These are phyloP conservation scores for zebrafish (Danio rerio) DNA, from an alignment of 2,113 vertebrate genomes.

Conservation along the genomic window DNA sequence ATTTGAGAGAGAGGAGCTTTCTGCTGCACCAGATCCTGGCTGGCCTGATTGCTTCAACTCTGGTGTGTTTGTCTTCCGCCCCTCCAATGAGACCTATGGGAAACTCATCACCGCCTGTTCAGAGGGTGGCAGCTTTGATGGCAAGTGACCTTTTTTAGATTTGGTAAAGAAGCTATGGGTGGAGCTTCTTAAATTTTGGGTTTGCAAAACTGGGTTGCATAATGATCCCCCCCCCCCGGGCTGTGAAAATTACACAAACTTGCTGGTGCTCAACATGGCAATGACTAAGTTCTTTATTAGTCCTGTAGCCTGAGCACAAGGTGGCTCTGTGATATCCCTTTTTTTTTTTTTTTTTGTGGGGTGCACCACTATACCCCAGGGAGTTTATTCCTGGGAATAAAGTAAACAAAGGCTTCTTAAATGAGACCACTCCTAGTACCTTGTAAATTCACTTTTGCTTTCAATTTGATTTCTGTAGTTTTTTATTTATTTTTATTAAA, in stretches of 20 bases:
- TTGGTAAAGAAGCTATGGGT: not conserved
- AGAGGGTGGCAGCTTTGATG: slow-evolving; percentile 95
- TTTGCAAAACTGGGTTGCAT: not conserved
- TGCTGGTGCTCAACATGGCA: not conserved
- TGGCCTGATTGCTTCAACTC: slow-evolving; percentile 99
- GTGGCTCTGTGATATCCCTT: slow-evolving; percentile 6
- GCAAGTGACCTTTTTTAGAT: slow-evolving; percentile 70
- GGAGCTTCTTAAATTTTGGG: not conserved
- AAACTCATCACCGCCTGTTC: slow-evolving; percentile 83
- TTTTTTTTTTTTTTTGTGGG: not conserved
- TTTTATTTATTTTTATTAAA: not conserved
- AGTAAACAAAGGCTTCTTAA: not conserved
- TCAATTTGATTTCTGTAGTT: not conserved
- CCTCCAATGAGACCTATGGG: slow-evolving; percentile 88
- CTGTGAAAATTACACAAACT: slow-evolving; percentile 6
- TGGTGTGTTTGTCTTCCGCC: slow-evolving; percentile 92
- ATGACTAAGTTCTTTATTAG: slow-evolving; percentile 29
- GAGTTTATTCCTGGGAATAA: slow-evolving; percentile 20
- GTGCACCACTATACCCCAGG: not conserved
- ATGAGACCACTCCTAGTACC: not conserved
- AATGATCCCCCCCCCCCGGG: not conserved
- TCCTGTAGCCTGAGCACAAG: slow-evolving; percentile 5
- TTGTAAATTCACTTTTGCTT: not conserved
- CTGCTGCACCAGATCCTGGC: slow-evolving; percentile 94
- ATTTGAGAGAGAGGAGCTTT: slow-evolving; percentile 94